Base-by-base conservation (phyloP, 2,113 vertebrate species). In the Caloenas nicobarica region DNA sequence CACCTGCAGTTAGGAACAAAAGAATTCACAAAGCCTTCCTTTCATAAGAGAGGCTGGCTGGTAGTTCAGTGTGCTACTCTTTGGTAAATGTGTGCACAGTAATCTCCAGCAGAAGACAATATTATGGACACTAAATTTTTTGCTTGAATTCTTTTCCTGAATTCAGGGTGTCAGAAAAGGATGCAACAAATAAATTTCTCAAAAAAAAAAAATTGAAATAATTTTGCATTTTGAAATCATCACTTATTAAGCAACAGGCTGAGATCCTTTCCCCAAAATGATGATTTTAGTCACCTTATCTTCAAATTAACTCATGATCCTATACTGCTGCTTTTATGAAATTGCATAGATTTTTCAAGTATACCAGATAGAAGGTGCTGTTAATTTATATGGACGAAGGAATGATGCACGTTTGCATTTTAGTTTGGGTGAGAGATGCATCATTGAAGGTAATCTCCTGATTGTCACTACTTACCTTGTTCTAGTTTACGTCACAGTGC, bases 1-100 rank as follows among this genome's bases (percentile, higher is more conserved):
- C 96, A 98, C 96, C 96, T 98, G 96, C 93, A 86, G 96, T 93
- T 95, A 97, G 85, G 93, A 97, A 96, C 96, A 97, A 98, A 97
- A 96, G 91, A 93, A 70, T 86, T 95, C 93, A 97, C 96, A 98
- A 96, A 94, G 73, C 81, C 51, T n/a, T 91, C 56, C 80, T 96
- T 97, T 97, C 93, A 96, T 86, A 93, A 91, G 38, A 77, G 51
- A 88, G 56, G 53, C 51, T 95, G 88, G 38, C 62, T 93, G 38
- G 28, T 69, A 82, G 61, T 79, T 81, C 46, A 44, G 36, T 56
- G 50, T 82, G 12, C 54, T 93, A 61, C 51, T 93, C 57, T 46
- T 88, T 89, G 70, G 48, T 86, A 96, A 95, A 91, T 70, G 53
- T 38, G 26, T 66, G 28, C 56, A 74, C 25, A 16, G 29, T 66